Base-by-base conservation (phyloP, 2,888 invertebrate species). In the Aspidiotus rigidus region DNA sequence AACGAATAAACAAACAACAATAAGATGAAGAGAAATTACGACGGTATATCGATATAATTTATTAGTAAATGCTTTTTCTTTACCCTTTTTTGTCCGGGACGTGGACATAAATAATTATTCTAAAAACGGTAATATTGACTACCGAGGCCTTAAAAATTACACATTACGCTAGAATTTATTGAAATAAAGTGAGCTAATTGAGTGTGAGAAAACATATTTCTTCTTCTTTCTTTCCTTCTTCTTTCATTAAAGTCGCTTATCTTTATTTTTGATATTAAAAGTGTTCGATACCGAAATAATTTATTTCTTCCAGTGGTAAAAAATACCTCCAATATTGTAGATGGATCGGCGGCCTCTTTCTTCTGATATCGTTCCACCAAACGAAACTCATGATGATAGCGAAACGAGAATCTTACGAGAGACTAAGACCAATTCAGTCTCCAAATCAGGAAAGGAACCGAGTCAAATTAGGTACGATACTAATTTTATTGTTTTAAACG, bases 281-380 rank as follows among this genome's bases (percentile, higher is more conserved):
- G 28, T 5, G 28, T 28, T 5, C 5, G 28, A 28, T 62, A n/a
- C 13, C 6, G 15, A 61, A 54, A 55, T 54, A 61, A 53, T 61
- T 60, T 53, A 62, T 62, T 53, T 54, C 61, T 41, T 62, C 61
- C 61, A 69, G 60, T 15, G 53, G 60, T n/a, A 62, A 62, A 44
- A 71, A 64, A 57, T 57, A 64, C 62, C 71, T 67, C 71, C 71
- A 69, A 53, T 71, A 70, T 62, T 70, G 71, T 63, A 70, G 63
- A 57, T 64, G 67, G 13, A 71, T 56, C 63, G 71, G 72, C 28
- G 72, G 71, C 64, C 72, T 59, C 61, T 71, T 71, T 56, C 72
- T 71, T 63, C 72, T 69, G 15, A 62, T 69, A 49, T 72, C 72
- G 17, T 72, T 72, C 72, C 72, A 71, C 72, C 72, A 70, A 64